Base-by-base conservation (phyloP, 2,113 vertebrate genomes). In the Entosphenus tridentatus region DNA sequence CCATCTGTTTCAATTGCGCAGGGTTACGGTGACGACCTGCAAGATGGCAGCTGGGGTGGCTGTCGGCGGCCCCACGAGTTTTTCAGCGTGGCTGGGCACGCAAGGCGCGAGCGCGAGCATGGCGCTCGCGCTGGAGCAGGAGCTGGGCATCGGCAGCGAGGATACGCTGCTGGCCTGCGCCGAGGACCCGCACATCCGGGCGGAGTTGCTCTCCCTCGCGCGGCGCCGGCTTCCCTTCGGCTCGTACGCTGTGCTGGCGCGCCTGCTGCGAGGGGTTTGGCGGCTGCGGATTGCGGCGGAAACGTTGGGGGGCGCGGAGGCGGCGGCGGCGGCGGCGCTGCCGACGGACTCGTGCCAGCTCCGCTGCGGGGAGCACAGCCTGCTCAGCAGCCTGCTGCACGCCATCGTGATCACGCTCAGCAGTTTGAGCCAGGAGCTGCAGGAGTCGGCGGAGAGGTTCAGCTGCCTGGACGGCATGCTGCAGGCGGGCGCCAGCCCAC, bases 371-470 rank as follows among this genome's bases (percentile, higher is more conserved):
- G 39, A 39, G 39, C 39, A 39, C 39, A 39, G 39, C 10, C 62
- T 65, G 62, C 62, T 65, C 10, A 16, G 8, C n/a, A 16, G n/a
- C 21, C 21, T 65, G 2, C 62, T 65, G n/a, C n/a, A 65, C 62
- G 62, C 62, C 62, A 65, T 65, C 62, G 62, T 65, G 62, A 9
- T n/a, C 8, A 65, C 21, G 62, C 62, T 65, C n/a, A 65, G n/a
- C n/a, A 21, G 62, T 6, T 21, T 65, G 10, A 65, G 62, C 62
- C 62, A 21, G 62, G 62, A 65, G 62, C 62, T 65, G 9, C n/a
- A 16, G n/a, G 62, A n/a, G 62, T 65, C 62, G 10, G 62, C 62
- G 62, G 21, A 21, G 62, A n/a, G 10, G 62, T 65, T 65, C 62
- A n/a, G 62, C 62, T n/a, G 62, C 62, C 62, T 65, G n/a, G 21